Conservation (phyloP, 2,113 vertebrate species). For the Cyprinodon variegatus region DNA sequence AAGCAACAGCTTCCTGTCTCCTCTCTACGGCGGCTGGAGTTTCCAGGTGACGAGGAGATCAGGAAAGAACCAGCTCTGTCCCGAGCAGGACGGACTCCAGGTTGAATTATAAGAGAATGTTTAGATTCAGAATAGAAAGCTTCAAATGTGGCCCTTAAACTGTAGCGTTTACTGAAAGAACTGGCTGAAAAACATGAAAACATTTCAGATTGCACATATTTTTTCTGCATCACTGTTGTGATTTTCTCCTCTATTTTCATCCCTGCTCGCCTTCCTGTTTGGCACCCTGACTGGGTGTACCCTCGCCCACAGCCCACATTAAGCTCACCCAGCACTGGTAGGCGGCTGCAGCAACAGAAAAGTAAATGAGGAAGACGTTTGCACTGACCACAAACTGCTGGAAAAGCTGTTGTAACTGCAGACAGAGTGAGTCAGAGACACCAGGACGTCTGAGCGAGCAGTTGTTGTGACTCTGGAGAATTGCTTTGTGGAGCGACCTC, state of each 20-base stretch:
- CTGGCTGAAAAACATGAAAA: conserved; percentile 1
- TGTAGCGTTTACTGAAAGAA: background rate
- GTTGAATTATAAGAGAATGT: background rate
- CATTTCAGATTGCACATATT: conserved; percentile 16
- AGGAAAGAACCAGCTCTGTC: background rate
- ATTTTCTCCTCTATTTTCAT: conserved; percentile 48
- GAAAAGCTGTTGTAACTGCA: conserved; percentile 67
- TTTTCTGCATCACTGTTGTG: conserved; percentile 42
- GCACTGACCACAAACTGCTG: conserved; percentile 58
- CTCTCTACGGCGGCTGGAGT: background rate
- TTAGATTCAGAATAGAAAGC: background rate
- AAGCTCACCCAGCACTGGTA: conserved; percentile 63
- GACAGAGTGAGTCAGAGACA: conserved; percentile 63
- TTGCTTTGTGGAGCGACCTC: background rate
- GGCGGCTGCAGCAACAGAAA: conserved; percentile 42
- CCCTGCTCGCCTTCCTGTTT: conserved; percentile 58
- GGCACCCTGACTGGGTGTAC: conserved; percentile 50
- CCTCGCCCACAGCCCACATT: conserved; percentile 59
- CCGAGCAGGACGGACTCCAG: too few species aligned
- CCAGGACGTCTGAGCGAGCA: conserved; percentile 41
- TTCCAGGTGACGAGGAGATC: background rate
- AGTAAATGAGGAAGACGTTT: conserved; percentile 35
- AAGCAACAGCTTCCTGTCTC: background rate
- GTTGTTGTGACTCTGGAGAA: background rate
- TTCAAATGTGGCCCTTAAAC: background rate